Conservation (phyloP, 2,888 invertebrate species). For the Heliconius ethilla region DNA sequence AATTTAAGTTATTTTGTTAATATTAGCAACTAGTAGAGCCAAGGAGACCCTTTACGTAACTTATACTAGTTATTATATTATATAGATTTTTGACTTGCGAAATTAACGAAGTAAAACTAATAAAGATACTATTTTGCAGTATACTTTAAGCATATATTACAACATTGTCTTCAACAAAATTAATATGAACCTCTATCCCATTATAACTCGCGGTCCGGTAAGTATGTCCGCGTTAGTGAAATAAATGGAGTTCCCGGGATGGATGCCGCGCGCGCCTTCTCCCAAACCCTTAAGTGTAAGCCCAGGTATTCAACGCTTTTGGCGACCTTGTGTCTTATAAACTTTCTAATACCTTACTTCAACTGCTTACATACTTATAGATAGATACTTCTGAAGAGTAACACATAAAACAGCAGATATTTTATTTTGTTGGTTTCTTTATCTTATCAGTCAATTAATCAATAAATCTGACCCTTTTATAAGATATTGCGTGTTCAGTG, state of each 20-base stretch:
- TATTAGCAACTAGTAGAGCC: too few relatives aligned
- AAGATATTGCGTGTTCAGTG: too few relatives aligned
- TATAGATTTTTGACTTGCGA: not conserved
- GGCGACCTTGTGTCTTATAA: slow-evolving; percentile 26
- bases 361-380: not conserved
- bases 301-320: slow-evolving; percentile 30
- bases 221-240: slow-evolving; percentile 48
- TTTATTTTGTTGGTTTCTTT: too few relatives aligned
- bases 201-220: slow-evolving; percentile 25
- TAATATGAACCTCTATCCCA: not conserved
- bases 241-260: slow-evolving; percentile 49
- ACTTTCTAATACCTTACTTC: not conserved
- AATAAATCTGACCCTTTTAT: too few relatives aligned
- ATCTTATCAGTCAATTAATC: too few relatives aligned
- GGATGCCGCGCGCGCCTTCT: slow-evolving; percentile 51
- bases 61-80: too few relatives aligned
- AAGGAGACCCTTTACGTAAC: too few relatives aligned
- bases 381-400: not conserved
- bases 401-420: too few relatives aligned
- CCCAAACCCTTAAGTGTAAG: slow-evolving; percentile 52
- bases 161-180: not conserved
- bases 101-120: not conserved
- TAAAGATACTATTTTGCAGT: not conserved
- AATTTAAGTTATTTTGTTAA: too few relatives aligned
- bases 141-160: not conserved